Evolutionary conservation across 2,888 invertebrate genomes (phyloP).

Genomic region (Entomobrya multifasciata): DNA sequence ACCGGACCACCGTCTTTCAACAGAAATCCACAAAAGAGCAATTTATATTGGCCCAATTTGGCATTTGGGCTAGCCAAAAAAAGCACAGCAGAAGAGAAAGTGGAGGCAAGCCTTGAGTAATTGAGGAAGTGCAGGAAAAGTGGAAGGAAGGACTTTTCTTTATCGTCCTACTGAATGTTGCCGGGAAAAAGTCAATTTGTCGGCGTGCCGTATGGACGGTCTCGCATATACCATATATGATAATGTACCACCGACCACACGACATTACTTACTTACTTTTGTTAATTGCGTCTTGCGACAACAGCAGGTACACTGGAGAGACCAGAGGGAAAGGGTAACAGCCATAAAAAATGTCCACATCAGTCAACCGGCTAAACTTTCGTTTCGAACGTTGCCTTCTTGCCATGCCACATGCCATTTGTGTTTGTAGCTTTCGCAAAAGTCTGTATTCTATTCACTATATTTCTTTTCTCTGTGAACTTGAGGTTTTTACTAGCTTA

Average conservation of each 20-base stretch:
- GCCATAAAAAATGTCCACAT: constrained; percentile 51
- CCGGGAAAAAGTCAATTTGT: constrained; percentile 33
- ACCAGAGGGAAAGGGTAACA: background rate
- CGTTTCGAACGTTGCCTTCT: too few relatives aligned
- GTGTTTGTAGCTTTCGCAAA: background rate
- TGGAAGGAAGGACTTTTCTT: constrained; percentile 31
- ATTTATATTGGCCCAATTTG: constrained; percentile 34
- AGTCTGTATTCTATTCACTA: background rate
- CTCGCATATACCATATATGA: background rate
- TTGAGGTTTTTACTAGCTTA: background rate
- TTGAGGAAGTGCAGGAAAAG: constrained; percentile 41
- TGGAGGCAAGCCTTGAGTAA: constrained; percentile 12
- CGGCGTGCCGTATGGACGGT: background rate
- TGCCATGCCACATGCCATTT: constrained; percentile 9
- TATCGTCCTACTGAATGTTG: background rate
- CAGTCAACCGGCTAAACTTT: constrained; percentile 32
- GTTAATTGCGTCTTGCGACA: constrained; percentile 37
- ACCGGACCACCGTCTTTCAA: background rate
- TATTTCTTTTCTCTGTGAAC: constrained; percentile 1
- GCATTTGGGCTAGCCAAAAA: background rate
- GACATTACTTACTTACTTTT: constrained; percentile 15
- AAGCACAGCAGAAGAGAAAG: background rate
- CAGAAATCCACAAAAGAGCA: constrained; percentile 40
- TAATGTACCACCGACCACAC: background rate
- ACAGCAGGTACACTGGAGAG: background rate